Percentiles rank a stretch among this genome's conserved stretches.
Conservation (phyloP, 2,888 invertebrate genomes). For the Mythimna impura region DNA sequence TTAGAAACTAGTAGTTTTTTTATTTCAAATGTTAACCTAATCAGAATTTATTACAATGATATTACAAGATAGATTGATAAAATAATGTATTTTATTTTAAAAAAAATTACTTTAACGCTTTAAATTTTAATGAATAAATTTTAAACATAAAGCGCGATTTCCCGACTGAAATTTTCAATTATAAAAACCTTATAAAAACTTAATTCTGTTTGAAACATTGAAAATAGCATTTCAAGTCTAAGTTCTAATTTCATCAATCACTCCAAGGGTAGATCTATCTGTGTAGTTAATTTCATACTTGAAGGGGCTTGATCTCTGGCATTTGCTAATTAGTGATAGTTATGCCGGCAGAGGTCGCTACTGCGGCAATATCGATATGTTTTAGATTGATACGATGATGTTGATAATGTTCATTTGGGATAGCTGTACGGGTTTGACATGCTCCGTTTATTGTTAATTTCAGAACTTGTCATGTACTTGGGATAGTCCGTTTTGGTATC, state of each 20-base stretch:
- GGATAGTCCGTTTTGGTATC: background rate
- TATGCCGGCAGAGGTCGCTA: constrained; percentile 24
- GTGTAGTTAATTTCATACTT: constrained; percentile 30
- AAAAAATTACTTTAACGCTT: too few relatives aligned
- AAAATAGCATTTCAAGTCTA: background rate
- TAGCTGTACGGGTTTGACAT: background rate
- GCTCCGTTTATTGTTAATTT: background rate
- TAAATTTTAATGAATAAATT: too few relatives aligned
- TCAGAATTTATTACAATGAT: too few relatives aligned
- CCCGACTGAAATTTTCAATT: background rate
- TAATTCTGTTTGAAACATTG: background rate
- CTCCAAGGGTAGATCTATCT: background rate
- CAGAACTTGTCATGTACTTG: background rate
- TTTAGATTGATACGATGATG: constrained; percentile 35
- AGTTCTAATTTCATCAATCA: constrained; percentile 7
- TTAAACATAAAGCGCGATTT: background rate
- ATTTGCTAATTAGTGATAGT: constrained; percentile 45
- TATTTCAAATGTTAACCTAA: too few relatives aligned
- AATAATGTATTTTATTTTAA: background rate
- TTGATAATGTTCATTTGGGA: background rate
- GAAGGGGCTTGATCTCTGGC: constrained; percentile 26
- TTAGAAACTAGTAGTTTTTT: background rate
- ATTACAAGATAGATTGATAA: too few relatives aligned
- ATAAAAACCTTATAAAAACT: background rate
- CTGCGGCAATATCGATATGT: constrained; percentile 22